Conservation (phyloP, 2,113 vertebrate species). For the Oryzias woworae region DNA sequence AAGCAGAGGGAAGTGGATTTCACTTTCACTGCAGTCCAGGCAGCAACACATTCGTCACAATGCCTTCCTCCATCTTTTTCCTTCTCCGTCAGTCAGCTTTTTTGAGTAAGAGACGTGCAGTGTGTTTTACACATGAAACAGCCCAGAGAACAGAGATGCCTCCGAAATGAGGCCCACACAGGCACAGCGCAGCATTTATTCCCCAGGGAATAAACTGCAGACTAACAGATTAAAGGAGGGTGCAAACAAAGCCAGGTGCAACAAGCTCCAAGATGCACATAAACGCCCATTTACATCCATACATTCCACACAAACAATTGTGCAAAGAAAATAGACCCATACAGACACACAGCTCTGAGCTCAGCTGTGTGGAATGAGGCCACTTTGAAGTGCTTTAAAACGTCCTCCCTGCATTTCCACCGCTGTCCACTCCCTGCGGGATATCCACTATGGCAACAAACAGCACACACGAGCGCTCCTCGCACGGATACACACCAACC, state of each 20-base stretch:
- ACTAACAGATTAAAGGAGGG: constrained; percentile 18
- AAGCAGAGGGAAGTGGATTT: constrained; percentile 51
- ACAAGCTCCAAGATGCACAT: constrained; percentile 16
- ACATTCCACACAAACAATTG: neutral
- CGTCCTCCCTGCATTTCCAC: constrained; percentile 43
- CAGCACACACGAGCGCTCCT: constrained; percentile 1
- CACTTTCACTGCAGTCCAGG: constrained; percentile 24
- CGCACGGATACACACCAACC: constrained; percentile 7
- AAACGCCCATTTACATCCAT: constrained; percentile 8
- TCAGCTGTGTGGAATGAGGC: constrained; percentile 69
- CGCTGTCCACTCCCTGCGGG: constrained; percentile 53
- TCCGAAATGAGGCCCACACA: constrained; percentile 33
- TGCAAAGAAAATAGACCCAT: neutral
- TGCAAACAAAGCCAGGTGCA: constrained; percentile 56
- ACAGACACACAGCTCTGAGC: constrained; percentile 42
- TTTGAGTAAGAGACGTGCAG: neutral
- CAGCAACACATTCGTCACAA: constrained; percentile 48
- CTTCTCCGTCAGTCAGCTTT: neutral
- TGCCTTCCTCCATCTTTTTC: constrained; percentile 31
- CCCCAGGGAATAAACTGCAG: constrained; percentile 15
- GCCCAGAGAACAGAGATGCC: neutral
- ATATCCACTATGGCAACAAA: constrained; percentile 56
- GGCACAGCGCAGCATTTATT: constrained; percentile 26
- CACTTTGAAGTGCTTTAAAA: constrained; percentile 73
- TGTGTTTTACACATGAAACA: constrained; percentile 27